A percentile compares a stretch with the other conserved stretches of the same genome.
phyloP scores from a whole-genome alignment of 1,140 invertebrate species.

The Prorops nasuta region DNA sequence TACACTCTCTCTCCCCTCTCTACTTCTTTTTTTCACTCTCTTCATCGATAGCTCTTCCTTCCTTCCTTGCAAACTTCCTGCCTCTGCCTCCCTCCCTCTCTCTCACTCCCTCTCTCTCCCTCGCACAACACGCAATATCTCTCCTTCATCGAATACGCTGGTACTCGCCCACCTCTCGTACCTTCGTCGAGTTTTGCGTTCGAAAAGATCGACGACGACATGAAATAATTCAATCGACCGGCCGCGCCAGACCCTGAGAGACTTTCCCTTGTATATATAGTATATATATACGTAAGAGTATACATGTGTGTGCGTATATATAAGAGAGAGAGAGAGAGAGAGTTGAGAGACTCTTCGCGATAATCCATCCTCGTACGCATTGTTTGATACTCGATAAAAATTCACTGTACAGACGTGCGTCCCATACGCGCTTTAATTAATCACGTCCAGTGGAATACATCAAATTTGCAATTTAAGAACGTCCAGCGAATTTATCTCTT shows the following conservation, averaged over 20 bases:
- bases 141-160: not conserved
- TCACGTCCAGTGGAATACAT: too few species aligned
- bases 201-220: constrained; percentile 14
- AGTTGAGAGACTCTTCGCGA: constrained; percentile 7
- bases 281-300: too few species aligned
- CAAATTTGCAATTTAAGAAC: too few species aligned
- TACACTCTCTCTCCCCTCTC: constrained; percentile 3
- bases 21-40: constrained; percentile 13
- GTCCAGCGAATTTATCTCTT: too few species aligned
- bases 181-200: constrained; percentile 3
- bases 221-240: constrained; percentile 33
- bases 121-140: too few species aligned
- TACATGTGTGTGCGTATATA: too few species aligned
- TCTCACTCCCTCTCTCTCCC: constrained; percentile 6
- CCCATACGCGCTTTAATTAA: too few species aligned
- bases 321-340: too few species aligned
- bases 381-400: too few species aligned
- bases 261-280: too few species aligned
- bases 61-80: too few species aligned
- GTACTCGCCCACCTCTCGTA: constrained; percentile 23
- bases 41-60: constrained; percentile 7
- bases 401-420: too few species aligned
- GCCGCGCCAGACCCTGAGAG: not conserved
- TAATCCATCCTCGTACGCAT: constrained; percentile 17
- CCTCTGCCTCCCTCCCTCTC: constrained; percentile 9